Evolutionary conservation across 2,113 vertebrate species (phyloP).

Genomic region (Hymenochirus boettgeri): DNA sequence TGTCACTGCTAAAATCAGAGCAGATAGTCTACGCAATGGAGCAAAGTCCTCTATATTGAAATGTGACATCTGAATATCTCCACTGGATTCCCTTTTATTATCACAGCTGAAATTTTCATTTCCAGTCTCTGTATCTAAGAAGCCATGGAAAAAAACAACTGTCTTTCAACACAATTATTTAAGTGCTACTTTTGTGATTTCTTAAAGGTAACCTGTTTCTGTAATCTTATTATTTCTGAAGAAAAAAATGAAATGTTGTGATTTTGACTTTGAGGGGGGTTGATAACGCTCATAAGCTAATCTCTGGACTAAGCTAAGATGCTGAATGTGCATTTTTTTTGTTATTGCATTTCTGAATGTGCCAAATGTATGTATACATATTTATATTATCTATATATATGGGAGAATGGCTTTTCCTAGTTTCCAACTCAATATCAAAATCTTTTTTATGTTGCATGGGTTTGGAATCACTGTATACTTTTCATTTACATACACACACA

Average conservation of each 20-base stretch:
- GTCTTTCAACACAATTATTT: slow-evolving; percentile 83
- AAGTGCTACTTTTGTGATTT: slow-evolving; percentile 96
- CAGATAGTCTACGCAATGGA: slow-evolving; percentile 98
- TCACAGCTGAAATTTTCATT: slow-evolving; percentile 97
- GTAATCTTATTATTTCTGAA: slow-evolving; percentile 43
- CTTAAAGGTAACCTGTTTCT: slow-evolving; percentile 94
- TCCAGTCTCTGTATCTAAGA: slow-evolving; percentile 91
- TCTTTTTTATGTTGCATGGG: too few relatives aligned
- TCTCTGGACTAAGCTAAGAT: slow-evolving; percentile 61
- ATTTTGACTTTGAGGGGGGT: slow-evolving; percentile 93
- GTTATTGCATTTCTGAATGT: not conserved
- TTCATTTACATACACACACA: too few relatives aligned
- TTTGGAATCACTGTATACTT: too few relatives aligned
- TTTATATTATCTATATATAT: too few relatives aligned
- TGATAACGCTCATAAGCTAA: slow-evolving; percentile 59
- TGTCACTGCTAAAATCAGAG: slow-evolving; percentile 90
- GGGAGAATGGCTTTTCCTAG: too few relatives aligned
- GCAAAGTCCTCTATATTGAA: slow-evolving; percentile 98
- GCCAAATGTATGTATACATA: too few relatives aligned
- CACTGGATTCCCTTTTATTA: slow-evolving; percentile 92
- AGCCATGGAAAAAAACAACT: slow-evolving; percentile 92
- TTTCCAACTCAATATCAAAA: too few relatives aligned
- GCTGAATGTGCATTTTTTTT: slow-evolving; percentile 67
- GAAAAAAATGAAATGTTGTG: slow-evolving; percentile 75
- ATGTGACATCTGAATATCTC: slow-evolving; percentile 97